Evolutionary conservation across 2,888 invertebrate genomes (phyloP), one percentile per base, ranked within the genome.

Genomic region (Himalopsyche japonica): DNA sequence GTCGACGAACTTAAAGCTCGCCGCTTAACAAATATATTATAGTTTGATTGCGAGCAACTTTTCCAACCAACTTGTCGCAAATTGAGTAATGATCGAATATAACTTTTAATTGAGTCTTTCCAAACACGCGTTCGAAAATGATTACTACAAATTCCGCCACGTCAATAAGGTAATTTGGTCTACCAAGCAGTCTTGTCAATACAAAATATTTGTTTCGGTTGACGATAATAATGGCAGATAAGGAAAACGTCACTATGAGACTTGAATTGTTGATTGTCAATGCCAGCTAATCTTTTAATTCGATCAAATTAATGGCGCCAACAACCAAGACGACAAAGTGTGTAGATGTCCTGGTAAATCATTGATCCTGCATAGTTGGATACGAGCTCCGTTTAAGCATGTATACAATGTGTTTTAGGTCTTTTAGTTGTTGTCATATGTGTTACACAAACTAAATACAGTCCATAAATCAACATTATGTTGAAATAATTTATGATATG

Each of bases 221-320:
- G 24, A 3, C 8, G 57, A 57, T 57, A 20, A n/a, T 20, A 57
- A 20, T 57, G 24, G 57, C 57, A 57, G 57, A 57, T 57, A 57
- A 57, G 57, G 20, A 20, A 7, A 8, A 76, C 34, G 32, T 76
- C 80, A 20, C 24, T 64, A 27, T 32, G 77, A 20, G 83, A 79
- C 83, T 57, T 77, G 83, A 83, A 83, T 83, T 70, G 76, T 49
- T 83, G 80, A 83, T 83, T 57, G 43, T 49, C 15, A 27, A 37
- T 20, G 80, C 76, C 27, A 20, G 57, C 49, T 77, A 80, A 83
- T 83, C 83, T 80, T 77, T 83, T 83, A 83, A 83, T 83, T 76
- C 49, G 57, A 83, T 83, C 83, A 77, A 83, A 81, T 83, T 80
- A 83, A 83, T 80, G 83, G 83, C 83, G 83, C 83, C 83, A 79